Percentiles rank a stretch among this genome's conserved stretches.
Evolutionary conservation across 1,140 invertebrate species (phyloP).

Genomic region (Drosophila truncata): DNA sequence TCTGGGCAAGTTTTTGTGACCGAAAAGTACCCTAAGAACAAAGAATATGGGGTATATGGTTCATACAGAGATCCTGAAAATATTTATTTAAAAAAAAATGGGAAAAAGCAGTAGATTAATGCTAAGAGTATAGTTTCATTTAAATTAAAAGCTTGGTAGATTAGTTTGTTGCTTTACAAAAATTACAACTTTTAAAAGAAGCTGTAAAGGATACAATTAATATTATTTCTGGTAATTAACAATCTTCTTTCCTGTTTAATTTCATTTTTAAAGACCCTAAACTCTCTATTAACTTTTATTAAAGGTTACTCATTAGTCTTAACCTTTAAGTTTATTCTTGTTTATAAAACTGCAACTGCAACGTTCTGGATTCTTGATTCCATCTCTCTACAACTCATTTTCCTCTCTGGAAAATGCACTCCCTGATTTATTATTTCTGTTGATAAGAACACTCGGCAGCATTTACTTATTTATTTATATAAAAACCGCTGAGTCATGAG

Average conservation of each 20-base stretch:
- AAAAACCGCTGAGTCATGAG: conserved; percentile 11
- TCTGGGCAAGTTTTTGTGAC: conserved; percentile 47
- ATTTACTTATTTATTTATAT: conserved; percentile 13
- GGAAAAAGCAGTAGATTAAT: not conserved
- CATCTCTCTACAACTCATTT: not conserved
- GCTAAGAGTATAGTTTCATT: too few relatives aligned
- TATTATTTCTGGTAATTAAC: too few relatives aligned
- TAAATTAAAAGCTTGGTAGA: too few relatives aligned
- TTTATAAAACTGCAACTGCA: conserved; percentile 1
- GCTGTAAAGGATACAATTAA: too few relatives aligned
- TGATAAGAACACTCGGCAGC: conserved; percentile 12
- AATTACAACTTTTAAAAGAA: too few relatives aligned
- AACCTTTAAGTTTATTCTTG: not conserved
- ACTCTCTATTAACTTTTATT: not conserved
- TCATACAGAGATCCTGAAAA: too few relatives aligned
- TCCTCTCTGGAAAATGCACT: not conserved
- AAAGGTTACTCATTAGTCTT: not conserved
- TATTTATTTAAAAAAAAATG: too few relatives aligned
- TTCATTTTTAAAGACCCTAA: too few relatives aligned
- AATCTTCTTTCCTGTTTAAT: too few relatives aligned
- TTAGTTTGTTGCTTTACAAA: too few relatives aligned
- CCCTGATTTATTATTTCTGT: conserved; percentile 11
- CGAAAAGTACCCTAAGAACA: not conserved
- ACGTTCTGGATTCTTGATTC: not conserved
- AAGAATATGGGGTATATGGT: not conserved